Evolutionary conservation across 1,140 invertebrate species (phyloP).

Genomic region (Apolygus lucorum): DNA sequence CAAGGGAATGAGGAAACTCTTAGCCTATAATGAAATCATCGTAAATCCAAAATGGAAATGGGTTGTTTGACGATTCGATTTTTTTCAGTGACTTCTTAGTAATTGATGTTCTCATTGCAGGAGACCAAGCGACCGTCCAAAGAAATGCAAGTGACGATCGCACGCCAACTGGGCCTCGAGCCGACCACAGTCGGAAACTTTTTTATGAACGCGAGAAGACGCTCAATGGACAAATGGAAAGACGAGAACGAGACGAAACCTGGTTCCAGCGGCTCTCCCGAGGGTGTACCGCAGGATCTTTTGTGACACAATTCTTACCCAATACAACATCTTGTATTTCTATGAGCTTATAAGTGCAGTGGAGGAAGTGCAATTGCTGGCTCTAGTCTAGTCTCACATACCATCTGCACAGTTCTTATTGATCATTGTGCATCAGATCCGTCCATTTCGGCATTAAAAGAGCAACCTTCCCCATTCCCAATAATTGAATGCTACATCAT

Average conservation of each 20-base stretch:
- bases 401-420: slow-evolving; percentile 24
- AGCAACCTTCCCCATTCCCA: slow-evolving; percentile 1
- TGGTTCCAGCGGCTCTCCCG: slow-evolving; percentile 21
- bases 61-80: too few species aligned
- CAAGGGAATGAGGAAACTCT: too few species aligned
- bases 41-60: too few species aligned
- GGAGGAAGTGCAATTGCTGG: slow-evolving; percentile 25
- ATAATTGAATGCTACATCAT: neutral
- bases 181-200: slow-evolving; percentile 99
- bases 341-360: slow-evolving; percentile 27
- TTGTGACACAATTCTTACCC: slow-evolving; percentile 34
- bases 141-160: slow-evolving; percentile 99
- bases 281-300: slow-evolving; percentile 29
- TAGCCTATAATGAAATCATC: too few species aligned
- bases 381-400: slow-evolving; percentile 25
- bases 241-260: slow-evolving; percentile 61
- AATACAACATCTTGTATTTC: slow-evolving; percentile 33
- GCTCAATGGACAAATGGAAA: slow-evolving; percentile 98
- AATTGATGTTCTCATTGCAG: too few species aligned
- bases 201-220: slow-evolving; percentile 98
- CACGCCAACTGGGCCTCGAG: slow-evolving; percentile 92
- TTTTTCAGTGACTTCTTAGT: too few species aligned
- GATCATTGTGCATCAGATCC: slow-evolving; percentile 10
- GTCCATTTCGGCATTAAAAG: neutral
- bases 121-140: slow-evolving; percentile 99